Evolutionary conservation across 2,113 vertebrate genomes (phyloP).

Genomic region (Ciconia stormi): DNA sequence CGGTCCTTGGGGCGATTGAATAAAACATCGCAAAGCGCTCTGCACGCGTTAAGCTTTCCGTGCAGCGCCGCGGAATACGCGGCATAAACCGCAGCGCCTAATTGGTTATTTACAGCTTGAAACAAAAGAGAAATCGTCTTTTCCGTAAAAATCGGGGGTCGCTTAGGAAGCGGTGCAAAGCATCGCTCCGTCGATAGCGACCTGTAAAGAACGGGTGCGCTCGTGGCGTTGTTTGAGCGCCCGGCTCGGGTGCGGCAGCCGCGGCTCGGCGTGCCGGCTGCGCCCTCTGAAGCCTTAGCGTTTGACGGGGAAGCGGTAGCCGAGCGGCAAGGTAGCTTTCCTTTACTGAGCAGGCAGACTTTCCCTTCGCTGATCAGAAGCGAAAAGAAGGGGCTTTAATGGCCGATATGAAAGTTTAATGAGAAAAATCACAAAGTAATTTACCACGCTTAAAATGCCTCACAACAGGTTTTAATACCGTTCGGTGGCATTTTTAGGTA

Average conservation of each 20-base stretch:
- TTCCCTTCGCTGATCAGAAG: neutral
- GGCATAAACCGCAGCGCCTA: neutral
- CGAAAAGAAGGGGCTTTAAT: neutral
- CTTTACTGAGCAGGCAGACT: neutral
- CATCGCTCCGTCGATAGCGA: fast-evolving
- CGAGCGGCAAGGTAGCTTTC: neutral
- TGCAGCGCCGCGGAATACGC: neutral
- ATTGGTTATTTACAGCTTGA: neutral
- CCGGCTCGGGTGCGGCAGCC: neutral
- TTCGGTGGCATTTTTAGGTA: neutral
- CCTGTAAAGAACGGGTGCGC: fast-evolving
- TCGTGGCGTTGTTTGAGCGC: no score
- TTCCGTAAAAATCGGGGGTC: neutral
- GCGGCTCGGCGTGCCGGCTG: neutral
- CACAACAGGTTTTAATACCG: neutral
- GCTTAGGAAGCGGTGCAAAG: neutral
- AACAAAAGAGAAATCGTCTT: neutral
- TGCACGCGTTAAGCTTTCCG: neutral
- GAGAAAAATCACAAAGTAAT: slow-evolving; percentile 43
- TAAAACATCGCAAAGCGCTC: neutral
- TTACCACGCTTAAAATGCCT: neutral
- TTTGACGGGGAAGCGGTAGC: neutral
- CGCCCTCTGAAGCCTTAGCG: no score
- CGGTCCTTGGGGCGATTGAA: neutral
- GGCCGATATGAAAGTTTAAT: neutral